These are phyloP conservation scores for Drosophila anceps DNA, from an alignment of 2,888 invertebrate species.

Conservation along the genomic window DNA sequence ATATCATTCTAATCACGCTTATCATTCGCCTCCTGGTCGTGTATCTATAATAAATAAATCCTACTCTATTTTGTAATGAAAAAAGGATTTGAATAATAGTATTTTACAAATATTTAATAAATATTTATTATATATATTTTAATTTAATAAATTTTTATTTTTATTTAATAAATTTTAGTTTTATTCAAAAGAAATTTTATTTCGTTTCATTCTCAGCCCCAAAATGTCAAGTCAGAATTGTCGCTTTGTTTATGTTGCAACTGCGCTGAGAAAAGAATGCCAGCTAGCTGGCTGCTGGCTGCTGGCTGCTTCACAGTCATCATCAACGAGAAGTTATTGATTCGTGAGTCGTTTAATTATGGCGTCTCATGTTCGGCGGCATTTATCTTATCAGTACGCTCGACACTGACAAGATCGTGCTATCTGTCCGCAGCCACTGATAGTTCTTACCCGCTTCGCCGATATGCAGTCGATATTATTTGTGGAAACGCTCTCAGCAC, in stretches of 20 bases:
- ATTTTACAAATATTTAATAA: too few relatives aligned
- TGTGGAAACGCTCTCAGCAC: conserved; percentile 19
- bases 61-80: too few relatives aligned
- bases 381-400: conserved; percentile 44
- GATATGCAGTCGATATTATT: conserved; percentile 50
- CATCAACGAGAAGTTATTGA: conserved; percentile 10
- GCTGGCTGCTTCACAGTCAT: background rate
- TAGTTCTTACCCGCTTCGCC: conserved; percentile 5
- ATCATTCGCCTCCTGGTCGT: too few relatives aligned
- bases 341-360: conserved; percentile 45
- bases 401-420: conserved; percentile 30
- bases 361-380: conserved; percentile 29
- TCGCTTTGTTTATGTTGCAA: conserved; percentile 30
- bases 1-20: too few relatives aligned
- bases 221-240: background rate
- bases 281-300: background rate
- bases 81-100: too few relatives aligned
- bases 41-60: too few relatives aligned
- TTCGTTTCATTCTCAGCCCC: background rate
- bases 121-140: too few relatives aligned
- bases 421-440: conserved; percentile 24
- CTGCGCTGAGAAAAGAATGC: conserved; percentile 7
- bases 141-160: too few relatives aligned
- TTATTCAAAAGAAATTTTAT: too few relatives aligned
- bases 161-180: too few relatives aligned